These are phyloP conservation scores for Phrynocephalus vlangalii DNA, from an alignment of 2,797 vertebrate genomes.

Conservation along the genomic window DNA sequence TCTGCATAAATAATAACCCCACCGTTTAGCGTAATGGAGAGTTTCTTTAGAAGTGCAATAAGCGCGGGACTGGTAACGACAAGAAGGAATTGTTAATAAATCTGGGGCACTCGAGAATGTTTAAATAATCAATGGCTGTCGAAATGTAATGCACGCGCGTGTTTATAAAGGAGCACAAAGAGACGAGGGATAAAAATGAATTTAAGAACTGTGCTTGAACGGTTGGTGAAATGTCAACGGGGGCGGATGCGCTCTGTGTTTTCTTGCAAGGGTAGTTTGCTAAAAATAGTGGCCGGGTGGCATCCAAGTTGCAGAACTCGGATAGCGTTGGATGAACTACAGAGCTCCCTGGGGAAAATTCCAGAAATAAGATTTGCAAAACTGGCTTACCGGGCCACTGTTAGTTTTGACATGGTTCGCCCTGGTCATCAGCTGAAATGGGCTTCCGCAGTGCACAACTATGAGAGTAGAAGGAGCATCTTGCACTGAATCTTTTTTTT, in stretches of 20 bases:
- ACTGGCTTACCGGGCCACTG: no score
- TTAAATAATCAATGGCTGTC: constrained; percentile 61
- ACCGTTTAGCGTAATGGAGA: constrained; percentile 17
- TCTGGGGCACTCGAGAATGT: constrained; percentile 63
- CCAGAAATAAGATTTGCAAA: no score
- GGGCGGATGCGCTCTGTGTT: neutral
- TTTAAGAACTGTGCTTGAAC: constrained; percentile 60
- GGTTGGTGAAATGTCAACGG: constrained; percentile 49
- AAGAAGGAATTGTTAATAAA: constrained; percentile 60
- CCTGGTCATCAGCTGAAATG: no score
- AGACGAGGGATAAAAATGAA: constrained; percentile 23
- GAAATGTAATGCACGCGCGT: neutral
- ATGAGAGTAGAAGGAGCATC: no score
- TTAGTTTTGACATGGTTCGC: no score
- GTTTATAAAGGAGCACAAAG: no score
- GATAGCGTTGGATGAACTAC: neutral
- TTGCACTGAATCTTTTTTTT: no score
- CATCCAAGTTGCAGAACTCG: neutral
- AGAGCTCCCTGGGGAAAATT: neutral
- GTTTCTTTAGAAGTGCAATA: neutral
- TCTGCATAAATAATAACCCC: constrained; percentile 21
- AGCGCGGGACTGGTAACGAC: constrained; percentile 28
- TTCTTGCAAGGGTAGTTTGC: neutral
- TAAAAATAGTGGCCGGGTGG: neutral
- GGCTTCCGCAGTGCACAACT: no score